A percentile compares a stretch with the other conserved stretches of the same genome.
Evolutionary conservation across 2,113 vertebrate genomes (phyloP).

Genomic region (Ariopsis seemanni): DNA sequence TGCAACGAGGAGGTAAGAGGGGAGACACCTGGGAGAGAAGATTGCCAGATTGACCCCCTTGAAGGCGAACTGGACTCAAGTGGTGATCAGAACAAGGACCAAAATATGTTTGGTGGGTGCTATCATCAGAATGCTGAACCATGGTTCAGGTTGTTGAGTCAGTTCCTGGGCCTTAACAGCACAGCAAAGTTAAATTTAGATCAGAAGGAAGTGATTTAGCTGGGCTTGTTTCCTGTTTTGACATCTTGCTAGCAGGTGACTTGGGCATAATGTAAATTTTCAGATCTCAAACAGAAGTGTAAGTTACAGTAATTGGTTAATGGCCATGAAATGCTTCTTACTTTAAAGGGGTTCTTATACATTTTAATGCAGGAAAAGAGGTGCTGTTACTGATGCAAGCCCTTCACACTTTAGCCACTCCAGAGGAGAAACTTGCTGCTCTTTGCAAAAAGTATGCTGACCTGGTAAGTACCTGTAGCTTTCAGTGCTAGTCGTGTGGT

Average conservation of each 20-base stretch:
- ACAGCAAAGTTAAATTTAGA: background rate
- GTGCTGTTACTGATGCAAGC: slow-evolving; percentile 96
- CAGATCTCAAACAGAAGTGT: background rate
- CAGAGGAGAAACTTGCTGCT: slow-evolving; percentile 96
- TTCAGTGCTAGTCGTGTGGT: background rate
- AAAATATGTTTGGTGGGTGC: slow-evolving; percentile 83
- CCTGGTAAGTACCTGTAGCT: slow-evolving; percentile 79
- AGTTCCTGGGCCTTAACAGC: background rate
- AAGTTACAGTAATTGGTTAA: background rate
- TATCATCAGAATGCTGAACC: background rate
- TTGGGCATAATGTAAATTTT: background rate
- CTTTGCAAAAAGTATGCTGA: slow-evolving; percentile 99
- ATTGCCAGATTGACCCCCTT: slow-evolving; percentile 80
- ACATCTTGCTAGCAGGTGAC: background rate
- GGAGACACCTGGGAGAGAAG: slow-evolving; percentile 85
- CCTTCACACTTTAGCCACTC: slow-evolving; percentile 88
- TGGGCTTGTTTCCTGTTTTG: background rate
- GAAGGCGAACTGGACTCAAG: slow-evolving; percentile 84
- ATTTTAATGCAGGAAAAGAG: slow-evolving; percentile 84
- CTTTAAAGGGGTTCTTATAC: background rate
- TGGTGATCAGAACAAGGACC: slow-evolving; percentile 76
- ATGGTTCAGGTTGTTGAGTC: background rate
- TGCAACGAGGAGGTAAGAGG: slow-evolving; percentile 78
- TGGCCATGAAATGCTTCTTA: background rate
- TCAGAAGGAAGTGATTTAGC: background rate